A percentile compares a stretch with the other conserved stretches of the same genome.
Evolutionary conservation across 2,888 invertebrate species (phyloP).

Genomic region (Cecidostiba fungosa): DNA sequence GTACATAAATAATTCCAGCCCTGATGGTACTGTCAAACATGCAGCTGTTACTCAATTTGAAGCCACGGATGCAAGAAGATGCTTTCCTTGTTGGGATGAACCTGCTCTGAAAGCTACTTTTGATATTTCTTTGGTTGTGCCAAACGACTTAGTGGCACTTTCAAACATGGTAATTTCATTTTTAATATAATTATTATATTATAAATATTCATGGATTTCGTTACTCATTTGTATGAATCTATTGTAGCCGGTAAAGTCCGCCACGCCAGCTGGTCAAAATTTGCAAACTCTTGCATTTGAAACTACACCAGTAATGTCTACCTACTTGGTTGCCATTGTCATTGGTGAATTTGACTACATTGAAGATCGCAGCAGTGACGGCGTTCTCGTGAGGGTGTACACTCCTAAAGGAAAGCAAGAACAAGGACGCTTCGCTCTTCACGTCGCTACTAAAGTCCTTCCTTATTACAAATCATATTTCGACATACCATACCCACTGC

Average conservation of each 20-base stretch:
- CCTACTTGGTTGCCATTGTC: constrained; percentile 96
- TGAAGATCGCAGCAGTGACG: constrained; percentile 91
- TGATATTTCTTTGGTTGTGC: constrained; percentile 92
- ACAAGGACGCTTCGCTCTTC: constrained; percentile 94
- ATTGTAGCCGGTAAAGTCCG: constrained; percentile 77
- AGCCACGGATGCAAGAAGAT: constrained; percentile 93
- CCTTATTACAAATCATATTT: constrained; percentile 98
- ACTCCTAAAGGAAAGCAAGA: constrained; percentile 95
- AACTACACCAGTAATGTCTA: constrained; percentile 96
- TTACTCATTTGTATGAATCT: constrained; percentile 35
- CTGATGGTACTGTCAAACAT: constrained; percentile 88
- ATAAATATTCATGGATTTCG: constrained; percentile 1
- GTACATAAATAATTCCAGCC: constrained; percentile 78
- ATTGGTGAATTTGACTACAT: constrained; percentile 98
- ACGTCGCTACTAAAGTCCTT: constrained; percentile 94
- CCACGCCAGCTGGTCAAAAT: constrained; percentile 65
- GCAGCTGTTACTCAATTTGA: constrained; percentile 97
- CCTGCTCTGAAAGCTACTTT: constrained; percentile 97
- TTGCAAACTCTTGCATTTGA: constrained; percentile 73
- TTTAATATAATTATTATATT: neutral
- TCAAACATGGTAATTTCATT: constrained; percentile 91
- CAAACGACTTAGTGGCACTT: constrained; percentile 90
- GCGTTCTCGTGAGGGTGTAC: constrained; percentile 90
- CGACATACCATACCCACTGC: constrained; percentile 95
- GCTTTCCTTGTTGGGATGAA: constrained; percentile 99